These are phyloP conservation scores for Zaprionus tsacasi DNA, from an alignment of 1,140 invertebrate species.

Conservation along the genomic window DNA sequence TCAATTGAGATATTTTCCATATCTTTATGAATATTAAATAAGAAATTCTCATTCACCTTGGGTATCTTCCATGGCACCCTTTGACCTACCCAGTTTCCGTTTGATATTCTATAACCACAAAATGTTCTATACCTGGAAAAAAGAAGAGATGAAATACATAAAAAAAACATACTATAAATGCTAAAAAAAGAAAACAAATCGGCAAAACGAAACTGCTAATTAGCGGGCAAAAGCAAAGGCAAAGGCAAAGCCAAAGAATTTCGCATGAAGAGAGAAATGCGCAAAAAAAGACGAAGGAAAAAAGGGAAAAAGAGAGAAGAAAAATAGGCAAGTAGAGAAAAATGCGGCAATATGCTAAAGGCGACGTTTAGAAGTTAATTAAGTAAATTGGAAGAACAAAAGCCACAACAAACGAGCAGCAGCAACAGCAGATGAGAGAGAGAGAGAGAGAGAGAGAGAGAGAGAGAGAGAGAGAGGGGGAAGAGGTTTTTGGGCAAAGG, in stretches of 20 bases:
- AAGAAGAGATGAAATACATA: not conserved
- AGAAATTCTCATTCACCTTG: too few relatives aligned
- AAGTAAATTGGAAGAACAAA: conserved; percentile 74
- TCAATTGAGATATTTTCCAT: too few relatives aligned
- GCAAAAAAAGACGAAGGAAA: conserved; percentile 18
- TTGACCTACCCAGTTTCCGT: not conserved
- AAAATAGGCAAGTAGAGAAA: conserved; percentile 42
- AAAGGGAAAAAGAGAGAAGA: conserved; percentile 18
- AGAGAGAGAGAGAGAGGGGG: too few relatives aligned
- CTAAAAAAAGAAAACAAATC: conserved; percentile 33
- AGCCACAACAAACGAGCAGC: conserved; percentile 27
- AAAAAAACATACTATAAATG: conserved; percentile 8
- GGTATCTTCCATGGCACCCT: too few relatives aligned
- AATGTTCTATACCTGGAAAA: not conserved
- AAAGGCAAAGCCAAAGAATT: conserved; percentile 43
- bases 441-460: too few relatives aligned
- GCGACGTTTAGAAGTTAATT: conserved; percentile 80
- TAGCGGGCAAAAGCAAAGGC: conserved; percentile 30
- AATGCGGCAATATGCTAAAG: conserved; percentile 62
- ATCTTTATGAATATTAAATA: too few relatives aligned
- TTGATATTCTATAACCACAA: not conserved
- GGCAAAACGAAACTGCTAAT: conserved; percentile 66
- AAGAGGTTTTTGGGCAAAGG: not conserved
- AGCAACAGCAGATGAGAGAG: not conserved
- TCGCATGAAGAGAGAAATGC: conserved; percentile 43